These are phyloP conservation scores for Polypterus senegalus DNA, from an alignment of 2,113 vertebrate genomes.

Conservation along the genomic window DNA sequence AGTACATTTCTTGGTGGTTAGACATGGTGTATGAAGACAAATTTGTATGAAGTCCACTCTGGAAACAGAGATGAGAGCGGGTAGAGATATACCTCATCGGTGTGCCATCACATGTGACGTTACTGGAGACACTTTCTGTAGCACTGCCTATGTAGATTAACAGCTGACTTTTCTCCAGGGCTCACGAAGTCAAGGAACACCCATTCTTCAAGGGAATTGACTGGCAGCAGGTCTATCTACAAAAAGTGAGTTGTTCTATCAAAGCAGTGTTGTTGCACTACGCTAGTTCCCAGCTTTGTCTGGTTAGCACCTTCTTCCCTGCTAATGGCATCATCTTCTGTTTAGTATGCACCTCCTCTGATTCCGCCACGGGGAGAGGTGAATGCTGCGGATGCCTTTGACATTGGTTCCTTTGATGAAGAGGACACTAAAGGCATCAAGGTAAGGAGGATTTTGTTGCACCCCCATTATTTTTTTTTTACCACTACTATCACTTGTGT, in stretches of 20 bases:
- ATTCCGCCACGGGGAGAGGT: conserved; percentile 93
- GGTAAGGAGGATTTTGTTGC: conserved; percentile 38
- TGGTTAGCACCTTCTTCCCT: too few relatives aligned
- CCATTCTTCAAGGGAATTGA: conserved; percentile 88
- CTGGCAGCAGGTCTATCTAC: conserved; percentile 94
- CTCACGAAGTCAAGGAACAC: conserved; percentile 86
- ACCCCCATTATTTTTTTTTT: not conserved
- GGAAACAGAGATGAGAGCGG: too few relatives aligned
- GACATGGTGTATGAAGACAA: too few relatives aligned
- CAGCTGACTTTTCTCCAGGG: conserved; percentile 41
- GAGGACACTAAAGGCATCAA: conserved; percentile 98
- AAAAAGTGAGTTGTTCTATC: conserved; percentile 61
- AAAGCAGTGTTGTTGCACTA: too few relatives aligned
- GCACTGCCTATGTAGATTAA: not conserved
- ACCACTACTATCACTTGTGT: not conserved
- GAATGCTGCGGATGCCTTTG: conserved; percentile 92
- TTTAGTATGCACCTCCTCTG: conserved; percentile 80
- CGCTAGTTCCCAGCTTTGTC: too few relatives aligned
- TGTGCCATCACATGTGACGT: too few relatives aligned
- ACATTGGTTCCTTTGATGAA: conserved; percentile 95
- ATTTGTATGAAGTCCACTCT: too few relatives aligned
- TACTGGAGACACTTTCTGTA: too few relatives aligned
- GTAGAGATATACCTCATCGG: too few relatives aligned
- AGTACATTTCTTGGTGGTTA: too few relatives aligned
- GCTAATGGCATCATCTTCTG: not conserved